A percentile compares a stretch with the other conserved stretches of the same genome.
These are phyloP conservation scores for Drosophila nebulosa DNA, from an alignment of 1,140 invertebrate species.

Conservation along the genomic window DNA sequence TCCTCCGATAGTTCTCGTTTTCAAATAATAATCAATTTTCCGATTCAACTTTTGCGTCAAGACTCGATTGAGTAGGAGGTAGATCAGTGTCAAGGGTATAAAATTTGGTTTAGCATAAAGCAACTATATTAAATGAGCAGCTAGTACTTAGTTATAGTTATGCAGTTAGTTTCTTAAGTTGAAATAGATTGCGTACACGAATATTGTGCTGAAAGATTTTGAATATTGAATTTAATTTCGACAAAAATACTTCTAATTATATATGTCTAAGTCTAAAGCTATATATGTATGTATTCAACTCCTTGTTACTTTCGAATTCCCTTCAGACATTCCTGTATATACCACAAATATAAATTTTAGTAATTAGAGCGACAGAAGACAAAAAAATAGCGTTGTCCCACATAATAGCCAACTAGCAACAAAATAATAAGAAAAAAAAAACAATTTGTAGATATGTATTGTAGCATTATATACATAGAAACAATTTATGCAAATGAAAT, in stretches of 20 bases:
- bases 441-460: conserved; percentile 70
- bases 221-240: neutral
- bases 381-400: conserved; percentile 23
- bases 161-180: neutral
- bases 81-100: neutral
- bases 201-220: neutral
- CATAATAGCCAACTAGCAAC: conserved; percentile 41
- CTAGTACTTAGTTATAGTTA: neutral
- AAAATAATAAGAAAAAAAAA: conserved; percentile 43
- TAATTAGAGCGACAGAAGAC: no score
- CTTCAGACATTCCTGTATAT: conserved; percentile 57
- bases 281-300: no score
- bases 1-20: neutral
- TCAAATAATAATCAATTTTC: no score
- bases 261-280: neutral
- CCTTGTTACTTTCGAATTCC: neutral
- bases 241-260: neutral
- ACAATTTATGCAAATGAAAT: conserved; percentile 1
- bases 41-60: no score
- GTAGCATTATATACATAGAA: conserved; percentile 58
- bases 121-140: neutral
- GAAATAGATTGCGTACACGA: neutral
- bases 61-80: no score
- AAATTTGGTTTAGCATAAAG: neutral
- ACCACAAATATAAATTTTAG: conserved; percentile 43